Evolutionary conservation across 1,140 invertebrate genomes (phyloP).

Genomic region (Ditylenchus dipsaci): DNA sequence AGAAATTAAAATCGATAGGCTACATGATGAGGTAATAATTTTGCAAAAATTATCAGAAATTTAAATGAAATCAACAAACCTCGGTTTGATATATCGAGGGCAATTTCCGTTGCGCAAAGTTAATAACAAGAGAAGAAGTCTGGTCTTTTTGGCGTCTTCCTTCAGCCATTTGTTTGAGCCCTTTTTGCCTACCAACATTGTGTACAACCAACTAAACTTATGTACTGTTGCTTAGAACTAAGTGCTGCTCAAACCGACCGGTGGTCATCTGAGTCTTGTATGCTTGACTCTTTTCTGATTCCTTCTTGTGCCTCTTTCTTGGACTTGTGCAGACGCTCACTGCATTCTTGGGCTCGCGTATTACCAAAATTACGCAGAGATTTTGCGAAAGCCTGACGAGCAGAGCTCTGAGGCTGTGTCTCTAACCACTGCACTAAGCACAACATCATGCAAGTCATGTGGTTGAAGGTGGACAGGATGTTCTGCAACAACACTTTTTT

Average conservation of each 20-base stretch:
- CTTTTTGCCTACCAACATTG: slow-evolving; percentile 19
- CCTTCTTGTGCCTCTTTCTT: background rate
- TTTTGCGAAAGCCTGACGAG: slow-evolving; percentile 26
- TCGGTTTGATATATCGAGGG: slow-evolving; percentile 28
- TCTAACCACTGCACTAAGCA: slow-evolving; percentile 43
- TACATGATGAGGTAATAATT: too few species aligned
- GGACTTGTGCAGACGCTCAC: background rate
- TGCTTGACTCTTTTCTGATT: background rate
- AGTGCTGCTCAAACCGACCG: background rate
- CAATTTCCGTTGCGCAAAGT: slow-evolving; percentile 36
- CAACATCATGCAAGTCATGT: slow-evolving; percentile 34
- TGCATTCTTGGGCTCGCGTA: slow-evolving; percentile 10
- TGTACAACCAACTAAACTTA: slow-evolving; percentile 29
- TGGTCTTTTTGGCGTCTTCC: slow-evolving; percentile 27
- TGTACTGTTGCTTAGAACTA: background rate
- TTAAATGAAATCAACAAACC: background rate
- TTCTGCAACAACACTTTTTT: slow-evolving; percentile 17
- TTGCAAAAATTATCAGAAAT: too few species aligned
- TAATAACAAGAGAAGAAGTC: slow-evolving; percentile 40
- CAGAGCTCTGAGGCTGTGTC: slow-evolving; percentile 35
- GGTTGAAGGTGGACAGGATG: slow-evolving; percentile 30
- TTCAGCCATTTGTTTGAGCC: slow-evolving; percentile 20
- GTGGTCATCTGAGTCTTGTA: background rate
- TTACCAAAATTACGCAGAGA: slow-evolving; percentile 26
- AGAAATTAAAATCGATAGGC: too few species aligned